Base-by-base conservation (phyloP, 2,888 invertebrate species). In the Melangyna quadrimaculata region DNA sequence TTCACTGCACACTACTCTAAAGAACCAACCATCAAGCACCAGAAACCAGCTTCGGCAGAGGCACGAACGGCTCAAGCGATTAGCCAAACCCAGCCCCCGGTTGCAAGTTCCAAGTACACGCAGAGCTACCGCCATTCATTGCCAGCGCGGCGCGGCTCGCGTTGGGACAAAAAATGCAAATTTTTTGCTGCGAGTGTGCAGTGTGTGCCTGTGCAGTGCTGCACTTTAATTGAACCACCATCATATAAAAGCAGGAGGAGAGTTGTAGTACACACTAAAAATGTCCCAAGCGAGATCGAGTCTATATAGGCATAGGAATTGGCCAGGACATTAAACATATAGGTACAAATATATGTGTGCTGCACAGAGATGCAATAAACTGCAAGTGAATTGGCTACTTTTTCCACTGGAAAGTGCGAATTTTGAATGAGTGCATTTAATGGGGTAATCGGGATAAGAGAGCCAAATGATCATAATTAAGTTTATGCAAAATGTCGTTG, bases 11-110 rank as follows among this genome's bases (percentile, higher is more conserved):
- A 78, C 67, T 79, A 78, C 67, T 79, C 84, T 65, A 75, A 84
- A 75, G 22, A 67, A 67, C 63, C 63, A 67, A 51, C 67, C 65
- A 51, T 51, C 65, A 35, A 17, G 32, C 48, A 43, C 3, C 19
- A 53, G 48, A 24, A 24, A 24, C 19, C 74, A 79, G 55, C 48
- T 63, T 78, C 51, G 43, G 45, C 69, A 43, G 61, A 40, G 57
- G 75, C 43, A 37, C 65, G 73, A 72, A 86, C 51, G 81, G 86
- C 86, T 81, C 77, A 86, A 78, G 86, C 80, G 86, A 86, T 86
- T 86, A 86, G 77, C 80, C 80, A 86, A 78, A 81, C 77, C 80
- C 86, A 86, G 80, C 86, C 86, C 80, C 75, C 77, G 73, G 86
- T 70, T 67, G 35, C 22, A 67, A 51, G 67, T 51, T 51, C 40